Evolutionary conservation across 2,888 invertebrate genomes (phyloP), one percentile per base, ranked within the genome.

Genomic region (Caenorhabditis zanzibari): DNA sequence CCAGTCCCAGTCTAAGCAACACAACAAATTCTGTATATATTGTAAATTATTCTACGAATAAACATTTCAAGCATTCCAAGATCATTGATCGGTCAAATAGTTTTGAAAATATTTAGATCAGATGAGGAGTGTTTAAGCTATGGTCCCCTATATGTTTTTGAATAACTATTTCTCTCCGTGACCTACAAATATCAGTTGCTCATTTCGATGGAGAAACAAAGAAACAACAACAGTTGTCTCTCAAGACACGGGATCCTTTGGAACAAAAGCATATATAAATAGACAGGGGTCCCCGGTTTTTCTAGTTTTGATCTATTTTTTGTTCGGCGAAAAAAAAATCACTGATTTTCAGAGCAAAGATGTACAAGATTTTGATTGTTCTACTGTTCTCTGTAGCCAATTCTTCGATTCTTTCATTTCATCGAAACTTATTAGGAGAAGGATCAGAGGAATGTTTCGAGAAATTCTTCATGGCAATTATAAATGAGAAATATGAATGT

Each of bases 161-260:
- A 54, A 54, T 54, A 24, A 0, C 19, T 54, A n/a, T 28, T 16
- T 16, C 32, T 32, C 38, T 32, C 32, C 32, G 14, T 56, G 56
- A 56, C 56, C 56, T 35, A 7, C 32, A 58, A 35, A 58, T 19
- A 58, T 58, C 58, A 58, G 58, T 58, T 58, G 58, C 16, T 59
- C 22, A 59, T n/a, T n/a, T 22, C 35, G 38, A 6, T 7, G 7
- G 14, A 63, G 63, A 63, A 63, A 63, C 63, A 47, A 44, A 64
- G 64, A 64, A 64, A 64, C 47, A 64, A 63, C 64, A 64, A 64
- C 64, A 64, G 64, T 44, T 64, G 64, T 44, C n/a, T n/a, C n/a
- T n/a, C 35, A 2, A 1, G 47, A 28, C 64, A 64, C 64, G 64
- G 64, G 64, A 64, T 47, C 16, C 28, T n/a, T n/a, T 7, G n/a